Conservation (phyloP, 2,888 invertebrate genomes). For the Microctonus hyperodae region DNA sequence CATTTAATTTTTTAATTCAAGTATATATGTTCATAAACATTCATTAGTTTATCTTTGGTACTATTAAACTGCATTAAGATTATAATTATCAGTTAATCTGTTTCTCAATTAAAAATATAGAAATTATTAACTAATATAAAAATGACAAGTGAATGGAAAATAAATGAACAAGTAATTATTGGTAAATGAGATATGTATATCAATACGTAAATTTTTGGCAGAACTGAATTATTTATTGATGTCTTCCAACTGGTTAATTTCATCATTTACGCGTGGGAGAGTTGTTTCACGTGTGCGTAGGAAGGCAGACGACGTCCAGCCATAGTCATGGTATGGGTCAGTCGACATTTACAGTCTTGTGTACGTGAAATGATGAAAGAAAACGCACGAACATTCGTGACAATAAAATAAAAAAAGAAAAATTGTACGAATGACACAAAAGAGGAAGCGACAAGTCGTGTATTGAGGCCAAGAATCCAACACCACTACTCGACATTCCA, state of each 20-base stretch:
- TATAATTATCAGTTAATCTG: neutral
- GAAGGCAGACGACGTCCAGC: slow-evolving; percentile 37
- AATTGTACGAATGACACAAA: slow-evolving; percentile 1
- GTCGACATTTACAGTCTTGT: neutral
- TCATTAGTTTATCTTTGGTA: too few species aligned
- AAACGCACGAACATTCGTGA: neutral
- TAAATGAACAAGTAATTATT: too few species aligned
- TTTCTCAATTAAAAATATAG: too few species aligned
- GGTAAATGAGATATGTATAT: too few species aligned
- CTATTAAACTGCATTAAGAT: neutral
- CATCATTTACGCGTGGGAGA: slow-evolving; percentile 44
- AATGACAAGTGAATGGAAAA: too few species aligned
- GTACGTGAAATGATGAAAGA: neutral
- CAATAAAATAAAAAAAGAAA: neutral
- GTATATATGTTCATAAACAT: too few species aligned
- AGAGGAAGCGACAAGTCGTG: slow-evolving; percentile 6
- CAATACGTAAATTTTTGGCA: slow-evolving; percentile 21
- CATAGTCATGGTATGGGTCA: neutral
- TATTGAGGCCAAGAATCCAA: slow-evolving; percentile 11
- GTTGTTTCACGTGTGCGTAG: slow-evolving; percentile 40
- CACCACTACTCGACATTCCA: slow-evolving; percentile 8
- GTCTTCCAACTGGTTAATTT: slow-evolving; percentile 45
- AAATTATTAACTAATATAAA: too few species aligned
- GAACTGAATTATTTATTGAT: slow-evolving; percentile 41
- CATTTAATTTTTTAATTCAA: too few species aligned